These are phyloP conservation scores for Ennomos quercinarius DNA, from an alignment of 2,888 invertebrate genomes.

Conservation along the genomic window DNA sequence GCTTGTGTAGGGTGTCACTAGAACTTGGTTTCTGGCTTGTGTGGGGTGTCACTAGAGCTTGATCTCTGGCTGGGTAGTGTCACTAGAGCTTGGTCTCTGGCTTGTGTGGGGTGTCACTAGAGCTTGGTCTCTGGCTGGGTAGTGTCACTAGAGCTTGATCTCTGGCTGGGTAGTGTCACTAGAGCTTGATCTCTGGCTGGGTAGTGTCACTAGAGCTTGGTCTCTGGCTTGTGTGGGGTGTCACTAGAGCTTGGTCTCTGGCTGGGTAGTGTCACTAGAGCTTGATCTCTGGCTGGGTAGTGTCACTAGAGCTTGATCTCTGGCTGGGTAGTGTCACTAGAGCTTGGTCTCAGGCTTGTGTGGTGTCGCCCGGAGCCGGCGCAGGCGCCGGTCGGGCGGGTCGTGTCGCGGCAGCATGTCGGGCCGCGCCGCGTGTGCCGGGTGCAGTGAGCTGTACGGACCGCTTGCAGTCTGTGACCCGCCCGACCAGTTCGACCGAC, in stretches of 20 bases:
- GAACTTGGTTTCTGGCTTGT: too few species aligned
- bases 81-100: constrained; percentile 86
- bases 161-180: constrained; percentile 18
- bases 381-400: constrained; percentile 28
- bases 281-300: too few species aligned
- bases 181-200: constrained; percentile 86
- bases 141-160: too few species aligned
- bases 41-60: too few species aligned
- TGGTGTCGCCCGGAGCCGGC: constrained; percentile 7
- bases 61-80: too few species aligned
- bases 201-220: constrained; percentile 25
- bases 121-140: too few species aligned
- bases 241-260: too few species aligned
- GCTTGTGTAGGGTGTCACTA: too few species aligned
- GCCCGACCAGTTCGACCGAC: constrained; percentile 74
- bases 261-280: too few species aligned
- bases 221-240: too few species aligned
- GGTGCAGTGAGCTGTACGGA: constrained; percentile 42
- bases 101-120: constrained; percentile 74
- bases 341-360: too few species aligned
- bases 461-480: constrained; percentile 57
- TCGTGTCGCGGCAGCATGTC: constrained; percentile 45
- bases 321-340: constrained; percentile 64
- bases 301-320: constrained; percentile 82
- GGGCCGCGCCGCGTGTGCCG: constrained; percentile 32